Base-by-base conservation (phyloP, 2,888 invertebrate genomes). In the Brachypterus glaber region DNA sequence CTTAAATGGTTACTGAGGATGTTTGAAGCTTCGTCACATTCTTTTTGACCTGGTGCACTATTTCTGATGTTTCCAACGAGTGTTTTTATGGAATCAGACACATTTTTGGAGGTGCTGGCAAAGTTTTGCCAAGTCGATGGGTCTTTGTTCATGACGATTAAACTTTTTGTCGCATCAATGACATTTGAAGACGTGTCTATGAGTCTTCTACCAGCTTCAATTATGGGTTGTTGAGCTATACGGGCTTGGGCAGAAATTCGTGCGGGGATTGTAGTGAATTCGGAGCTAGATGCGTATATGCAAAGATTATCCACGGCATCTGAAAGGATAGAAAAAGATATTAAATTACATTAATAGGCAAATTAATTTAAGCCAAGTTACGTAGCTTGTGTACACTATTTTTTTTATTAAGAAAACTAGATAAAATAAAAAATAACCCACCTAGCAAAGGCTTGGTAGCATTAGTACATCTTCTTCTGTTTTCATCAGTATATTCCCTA, bases 41-140 rank as follows among this genome's bases (percentile, higher is more conserved):
- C 97, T 3, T 82, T 79, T 63, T 96, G 95, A 0, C 97, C 97
- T 0, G 97, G 97, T 0, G 96, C 93, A 54, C 89, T 89, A 59
- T 95, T 95, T 35, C 88, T 79, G 52, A 96, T 91, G 46, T 90
- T 88, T 9, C 89, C 81, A 3, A 96, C 93, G 3, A 98, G 74
- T 8, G 81, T 78, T 67, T 97, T 97, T 59, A 98, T 96, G 17
- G 92, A 88, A 62, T 97, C 96, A 1, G 95, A 95, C 1, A 98
- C 95, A 34, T 81, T 83, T 63, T 92, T 95, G 60, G 93, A 93
- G 69, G 95, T 91, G 52, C 79, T 79, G 1, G 96, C 93, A 43
- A 98, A 77, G 40, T 82, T 74, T 62, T 95, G 95, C 93, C 97
- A 97, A 14, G 90, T 90, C 1, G 85, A 76, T 2, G 93, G 86